phyloP scores from a whole-genome alignment of 2,797 vertebrate genomes.

The Menidia menidia region DNA sequence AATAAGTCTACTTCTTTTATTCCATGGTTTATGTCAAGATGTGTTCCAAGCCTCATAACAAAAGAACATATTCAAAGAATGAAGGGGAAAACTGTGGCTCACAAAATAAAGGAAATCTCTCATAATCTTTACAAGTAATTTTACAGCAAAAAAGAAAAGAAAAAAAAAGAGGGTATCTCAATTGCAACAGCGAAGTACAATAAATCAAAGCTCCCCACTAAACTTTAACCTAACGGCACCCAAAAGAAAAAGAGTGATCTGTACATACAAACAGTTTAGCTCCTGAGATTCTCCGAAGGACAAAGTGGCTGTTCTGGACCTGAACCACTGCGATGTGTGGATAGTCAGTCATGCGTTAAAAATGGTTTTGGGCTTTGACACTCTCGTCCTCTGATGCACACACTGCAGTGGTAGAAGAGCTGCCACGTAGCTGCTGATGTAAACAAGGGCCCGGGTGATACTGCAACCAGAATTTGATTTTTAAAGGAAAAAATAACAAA shows the following conservation, averaged over 20 bases:
- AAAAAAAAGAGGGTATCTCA: constrained; percentile 61
- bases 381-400: constrained; percentile 13
- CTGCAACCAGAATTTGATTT: constrained; percentile 12
- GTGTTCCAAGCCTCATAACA: constrained; percentile 74
- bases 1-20: constrained; percentile 78
- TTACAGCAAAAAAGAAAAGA: constrained; percentile 68
- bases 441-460: constrained; percentile 52
- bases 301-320: constrained; percentile 38
- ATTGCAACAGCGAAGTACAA: constrained; percentile 69
- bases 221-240: constrained; percentile 61
- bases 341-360: constrained; percentile 1
- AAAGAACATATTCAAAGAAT: constrained; percentile 68
- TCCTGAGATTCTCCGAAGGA: constrained; percentile 81
- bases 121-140: constrained; percentile 81
- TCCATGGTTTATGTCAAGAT: constrained; percentile 81
- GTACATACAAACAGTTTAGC: constrained; percentile 75
- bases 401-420: constrained; percentile 25
- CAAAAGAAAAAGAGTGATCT: constrained; percentile 56
- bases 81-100: constrained; percentile 69
- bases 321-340: constrained; percentile 12
- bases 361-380: neutral
- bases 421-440: constrained; percentile 46
- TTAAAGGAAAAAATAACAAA: no score
- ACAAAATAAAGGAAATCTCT: constrained; percentile 85
- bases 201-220: constrained; percentile 56